These are phyloP conservation scores for Paraplagusia blochii DNA, from an alignment of 2,113 vertebrate species.

Conservation along the genomic window DNA sequence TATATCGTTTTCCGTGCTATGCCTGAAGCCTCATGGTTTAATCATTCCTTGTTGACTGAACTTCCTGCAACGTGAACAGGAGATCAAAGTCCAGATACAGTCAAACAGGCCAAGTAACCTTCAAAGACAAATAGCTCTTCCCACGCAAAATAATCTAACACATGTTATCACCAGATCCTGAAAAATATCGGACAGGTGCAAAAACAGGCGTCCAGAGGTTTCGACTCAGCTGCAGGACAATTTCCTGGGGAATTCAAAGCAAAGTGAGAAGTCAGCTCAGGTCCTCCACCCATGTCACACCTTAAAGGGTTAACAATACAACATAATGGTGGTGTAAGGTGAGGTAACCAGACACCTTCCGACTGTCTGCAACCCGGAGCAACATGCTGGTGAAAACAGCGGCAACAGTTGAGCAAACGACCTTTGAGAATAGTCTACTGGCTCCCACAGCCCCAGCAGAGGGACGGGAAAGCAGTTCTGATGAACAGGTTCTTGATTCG, in stretches of 20 bases:
- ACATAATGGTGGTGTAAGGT: conserved; percentile 64
- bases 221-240: conserved; percentile 29
- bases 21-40: conserved; percentile 32
- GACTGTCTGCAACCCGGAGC: conserved; percentile 65
- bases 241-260: conserved; percentile 44
- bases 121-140: conserved; percentile 41
- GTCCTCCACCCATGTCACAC: conserved; percentile 46
- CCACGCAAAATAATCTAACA: conserved; percentile 9
- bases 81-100: conserved; percentile 62
- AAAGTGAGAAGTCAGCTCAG: conserved; percentile 40
- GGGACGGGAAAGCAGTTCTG: conserved; percentile 18
- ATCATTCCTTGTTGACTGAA: conserved; percentile 40
- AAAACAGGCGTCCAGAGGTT: conserved; percentile 47
- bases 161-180: conserved; percentile 19
- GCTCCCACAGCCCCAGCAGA: conserved; percentile 37
- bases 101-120: conserved; percentile 24
- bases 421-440: conserved; percentile 48
- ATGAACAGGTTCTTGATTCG: conserved; percentile 29
- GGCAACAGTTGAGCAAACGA: conserved; percentile 49
- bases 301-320: conserved; percentile 64
- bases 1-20: conserved; percentile 7
- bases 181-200: conserved; percentile 50
- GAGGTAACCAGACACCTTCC: conserved; percentile 74
- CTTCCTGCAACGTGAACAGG: conserved; percentile 41
- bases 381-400: conserved; percentile 46